Conservation (phyloP, 2,113 vertebrate species). For the Datnioides undecimradiatus region DNA sequence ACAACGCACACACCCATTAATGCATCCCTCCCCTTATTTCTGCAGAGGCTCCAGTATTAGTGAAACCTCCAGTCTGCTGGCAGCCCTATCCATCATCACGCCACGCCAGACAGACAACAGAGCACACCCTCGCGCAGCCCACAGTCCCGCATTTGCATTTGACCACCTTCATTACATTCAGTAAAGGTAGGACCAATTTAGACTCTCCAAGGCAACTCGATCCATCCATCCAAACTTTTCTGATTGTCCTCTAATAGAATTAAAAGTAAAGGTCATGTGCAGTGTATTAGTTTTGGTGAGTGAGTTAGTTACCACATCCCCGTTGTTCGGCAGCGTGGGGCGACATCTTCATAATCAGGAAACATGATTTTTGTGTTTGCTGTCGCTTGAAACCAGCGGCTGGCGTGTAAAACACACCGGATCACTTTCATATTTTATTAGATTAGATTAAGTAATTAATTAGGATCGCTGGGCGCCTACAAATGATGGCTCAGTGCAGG, state of each 20-base stretch:
- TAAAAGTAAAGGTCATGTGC: slow-evolving; percentile 70
- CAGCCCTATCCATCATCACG: slow-evolving; percentile 79
- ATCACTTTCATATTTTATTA: neutral
- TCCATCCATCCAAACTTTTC: slow-evolving; percentile 69
- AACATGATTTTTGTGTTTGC: neutral
- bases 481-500: neutral
- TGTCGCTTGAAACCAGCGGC: neutral
- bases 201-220: slow-evolving; percentile 56
- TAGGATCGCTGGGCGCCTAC: neutral
- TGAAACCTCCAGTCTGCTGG: slow-evolving; percentile 68
- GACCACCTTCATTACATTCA: slow-evolving; percentile 78
- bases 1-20: slow-evolving; percentile 49
- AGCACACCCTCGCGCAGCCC: slow-evolving; percentile 64
- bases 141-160: slow-evolving; percentile 73
- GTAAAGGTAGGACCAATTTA: slow-evolving; percentile 72
- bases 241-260: slow-evolving; percentile 67
- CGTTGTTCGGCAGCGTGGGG: slow-evolving; percentile 35
- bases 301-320: slow-evolving; percentile 51
- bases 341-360: neutral
- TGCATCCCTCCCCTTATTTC: slow-evolving; percentile 57
- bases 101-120: slow-evolving; percentile 62
- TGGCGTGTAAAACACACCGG: neutral
- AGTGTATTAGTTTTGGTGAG: slow-evolving; percentile 60
- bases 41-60: slow-evolving; percentile 67
- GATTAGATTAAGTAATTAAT: neutral